Percentiles rank a stretch among this genome's conserved stretches.
phyloP scores from a whole-genome alignment of 2,113 vertebrate genomes.

The Phaetusa simplex region DNA sequence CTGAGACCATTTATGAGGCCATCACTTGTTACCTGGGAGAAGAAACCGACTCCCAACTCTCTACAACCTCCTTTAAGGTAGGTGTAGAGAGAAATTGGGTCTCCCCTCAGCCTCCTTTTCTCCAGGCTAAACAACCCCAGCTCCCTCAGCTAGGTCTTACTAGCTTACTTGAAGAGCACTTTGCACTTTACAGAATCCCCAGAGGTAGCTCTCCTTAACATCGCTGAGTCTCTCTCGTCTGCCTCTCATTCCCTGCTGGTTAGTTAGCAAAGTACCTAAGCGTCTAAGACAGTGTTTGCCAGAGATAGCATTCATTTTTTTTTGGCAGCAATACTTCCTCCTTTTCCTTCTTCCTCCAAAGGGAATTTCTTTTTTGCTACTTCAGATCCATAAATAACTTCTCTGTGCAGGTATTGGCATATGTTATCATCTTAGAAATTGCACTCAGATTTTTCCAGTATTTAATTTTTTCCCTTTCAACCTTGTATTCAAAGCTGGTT shows the following conservation, averaged over 20 bases:
- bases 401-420: not conserved
- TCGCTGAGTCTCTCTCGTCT: not conserved
- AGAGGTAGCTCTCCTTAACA: not conserved
- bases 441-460: not conserved
- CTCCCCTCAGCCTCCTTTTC: too few relatives aligned
- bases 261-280: not conserved
- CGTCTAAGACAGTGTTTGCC: not conserved
- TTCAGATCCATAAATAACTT: not conserved
- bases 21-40: too few relatives aligned
- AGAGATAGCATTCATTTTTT: not conserved
- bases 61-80: too few relatives aligned
- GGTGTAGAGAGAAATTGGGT: too few relatives aligned
- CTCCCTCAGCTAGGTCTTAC: not conserved
- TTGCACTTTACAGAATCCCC: not conserved
- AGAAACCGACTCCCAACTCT: too few relatives aligned
- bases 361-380: not conserved
- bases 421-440: not conserved
- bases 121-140: too few relatives aligned
- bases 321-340: not conserved
- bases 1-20: too few relatives aligned
- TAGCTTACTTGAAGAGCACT: not conserved
- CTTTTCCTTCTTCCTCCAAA: not conserved
- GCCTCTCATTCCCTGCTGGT: not conserved
- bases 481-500: not conserved
- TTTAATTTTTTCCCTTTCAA: not conserved